phyloP scores from a whole-genome alignment of 2,888 invertebrate genomes.

The Meliscaeva auricollis region DNA sequence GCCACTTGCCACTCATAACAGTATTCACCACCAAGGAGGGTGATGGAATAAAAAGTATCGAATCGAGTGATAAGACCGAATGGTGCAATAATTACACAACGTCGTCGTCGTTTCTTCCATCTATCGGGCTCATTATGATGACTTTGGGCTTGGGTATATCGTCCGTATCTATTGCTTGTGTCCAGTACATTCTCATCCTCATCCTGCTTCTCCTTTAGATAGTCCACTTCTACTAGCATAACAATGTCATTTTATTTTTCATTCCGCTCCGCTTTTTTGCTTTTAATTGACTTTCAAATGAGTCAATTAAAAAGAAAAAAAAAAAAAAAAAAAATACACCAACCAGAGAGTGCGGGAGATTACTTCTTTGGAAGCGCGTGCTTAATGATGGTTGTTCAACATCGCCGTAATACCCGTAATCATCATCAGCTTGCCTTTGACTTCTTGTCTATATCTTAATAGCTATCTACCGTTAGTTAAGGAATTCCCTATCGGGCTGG shows the following conservation, averaged over 20 bases:
- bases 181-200: constrained; percentile 1
- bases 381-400: constrained; percentile 53
- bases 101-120: constrained; percentile 18
- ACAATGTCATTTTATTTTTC: constrained; percentile 56
- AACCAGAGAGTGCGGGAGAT: constrained; percentile 60
- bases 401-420: constrained; percentile 13
- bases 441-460: constrained; percentile 14
- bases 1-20: constrained; percentile 33
- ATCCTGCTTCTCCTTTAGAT: too few species aligned
- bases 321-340: constrained; percentile 16
- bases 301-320: constrained; percentile 66
- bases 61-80: constrained; percentile 56
- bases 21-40: neutral
- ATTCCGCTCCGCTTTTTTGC: constrained; percentile 51
- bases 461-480: constrained; percentile 27
- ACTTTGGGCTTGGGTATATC: neutral
- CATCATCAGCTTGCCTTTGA: constrained; percentile 5
- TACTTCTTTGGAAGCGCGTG: constrained; percentile 55
- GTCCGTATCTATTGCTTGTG: constrained; percentile 1
- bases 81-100: constrained; percentile 57
- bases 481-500: constrained; percentile 10
- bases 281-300: constrained; percentile 72
- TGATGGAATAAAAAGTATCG: constrained; percentile 34
- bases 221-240: constrained; percentile 33
- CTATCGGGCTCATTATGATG: constrained; percentile 48